Conservation (phyloP, 2,113 vertebrate genomes). For the Mormoops blainvillei region DNA sequence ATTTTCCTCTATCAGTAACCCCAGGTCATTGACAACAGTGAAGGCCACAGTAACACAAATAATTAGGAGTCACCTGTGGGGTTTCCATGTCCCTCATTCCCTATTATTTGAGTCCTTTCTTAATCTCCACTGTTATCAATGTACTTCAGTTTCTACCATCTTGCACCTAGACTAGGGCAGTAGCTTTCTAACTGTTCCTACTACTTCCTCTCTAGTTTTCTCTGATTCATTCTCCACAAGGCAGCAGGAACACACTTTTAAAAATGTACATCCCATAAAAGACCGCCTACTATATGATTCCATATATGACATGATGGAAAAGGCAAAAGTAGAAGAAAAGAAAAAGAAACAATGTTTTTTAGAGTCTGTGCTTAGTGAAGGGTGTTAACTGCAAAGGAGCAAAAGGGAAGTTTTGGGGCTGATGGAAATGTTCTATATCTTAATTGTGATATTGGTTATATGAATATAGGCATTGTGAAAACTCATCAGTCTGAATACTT, state of each 20-base stretch:
- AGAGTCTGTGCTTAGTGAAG: background rate
- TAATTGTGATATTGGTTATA: background rate
- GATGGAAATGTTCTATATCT: background rate
- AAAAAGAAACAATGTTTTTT: background rate
- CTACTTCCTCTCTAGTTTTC: background rate
- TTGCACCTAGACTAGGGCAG: background rate
- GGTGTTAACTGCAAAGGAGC: background rate
- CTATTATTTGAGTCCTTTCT: background rate
- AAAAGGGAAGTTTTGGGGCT: background rate
- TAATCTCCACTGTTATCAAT: background rate
- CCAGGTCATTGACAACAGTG: background rate
- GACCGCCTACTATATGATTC: background rate
- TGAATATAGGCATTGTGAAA: background rate
- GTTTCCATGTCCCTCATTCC: background rate
- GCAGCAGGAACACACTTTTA: background rate
- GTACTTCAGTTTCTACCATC: background rate
- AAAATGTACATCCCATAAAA: background rate
- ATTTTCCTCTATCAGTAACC: background rate
- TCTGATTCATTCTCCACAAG: background rate
- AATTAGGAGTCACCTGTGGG: background rate
- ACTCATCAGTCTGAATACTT: background rate
- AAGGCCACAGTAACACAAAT: background rate
- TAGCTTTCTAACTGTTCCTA: background rate
- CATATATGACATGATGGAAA: background rate
- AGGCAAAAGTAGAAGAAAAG: background rate